These are phyloP conservation scores for Hormiphora californensis DNA, from an alignment of 37 sponge, comb jelly and placozoan species.

Conservation along the genomic window DNA sequence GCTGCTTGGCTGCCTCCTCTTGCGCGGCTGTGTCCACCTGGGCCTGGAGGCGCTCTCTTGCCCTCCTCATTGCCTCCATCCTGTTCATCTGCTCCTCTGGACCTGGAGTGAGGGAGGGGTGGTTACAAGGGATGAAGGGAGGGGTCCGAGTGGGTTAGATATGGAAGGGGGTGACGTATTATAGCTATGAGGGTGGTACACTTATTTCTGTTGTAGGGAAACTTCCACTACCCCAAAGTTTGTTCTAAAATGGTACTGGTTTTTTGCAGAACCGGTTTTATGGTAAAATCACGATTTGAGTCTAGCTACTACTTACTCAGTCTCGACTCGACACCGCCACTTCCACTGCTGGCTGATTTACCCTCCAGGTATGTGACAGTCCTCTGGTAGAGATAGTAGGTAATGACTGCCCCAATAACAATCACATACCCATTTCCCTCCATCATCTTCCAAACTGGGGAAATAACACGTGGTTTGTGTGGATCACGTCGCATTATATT, in stretches of 20 bases:
- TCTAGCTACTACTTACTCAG: background rate
- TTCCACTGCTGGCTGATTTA: background rate
- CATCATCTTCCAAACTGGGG: background rate
- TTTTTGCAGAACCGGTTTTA: background rate
- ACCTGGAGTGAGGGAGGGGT: no score
- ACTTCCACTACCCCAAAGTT: no score
- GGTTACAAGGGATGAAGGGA: no score
- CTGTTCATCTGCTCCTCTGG: conserved; percentile 42
- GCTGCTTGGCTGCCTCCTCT: no score
- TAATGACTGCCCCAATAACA: background rate
- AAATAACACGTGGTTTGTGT: no score
- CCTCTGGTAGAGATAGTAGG: background rate
- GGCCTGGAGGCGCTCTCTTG: background rate
- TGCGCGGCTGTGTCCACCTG: no score
- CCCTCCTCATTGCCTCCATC: background rate
- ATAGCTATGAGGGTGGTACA: no score
- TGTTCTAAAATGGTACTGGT: no score
- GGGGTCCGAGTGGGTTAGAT: no score
- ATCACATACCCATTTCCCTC: background rate
- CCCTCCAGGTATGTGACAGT: background rate
- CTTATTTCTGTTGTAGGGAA: no score
- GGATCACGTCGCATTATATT: no score
- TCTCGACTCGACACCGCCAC: background rate
- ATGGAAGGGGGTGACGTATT: no score
- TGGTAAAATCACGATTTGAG: background rate